A percentile compares a stretch with the other conserved stretches of the same genome.
phyloP scores from a whole-genome alignment of 2,113 vertebrate species.

The Hymenochirus boettgeri region DNA sequence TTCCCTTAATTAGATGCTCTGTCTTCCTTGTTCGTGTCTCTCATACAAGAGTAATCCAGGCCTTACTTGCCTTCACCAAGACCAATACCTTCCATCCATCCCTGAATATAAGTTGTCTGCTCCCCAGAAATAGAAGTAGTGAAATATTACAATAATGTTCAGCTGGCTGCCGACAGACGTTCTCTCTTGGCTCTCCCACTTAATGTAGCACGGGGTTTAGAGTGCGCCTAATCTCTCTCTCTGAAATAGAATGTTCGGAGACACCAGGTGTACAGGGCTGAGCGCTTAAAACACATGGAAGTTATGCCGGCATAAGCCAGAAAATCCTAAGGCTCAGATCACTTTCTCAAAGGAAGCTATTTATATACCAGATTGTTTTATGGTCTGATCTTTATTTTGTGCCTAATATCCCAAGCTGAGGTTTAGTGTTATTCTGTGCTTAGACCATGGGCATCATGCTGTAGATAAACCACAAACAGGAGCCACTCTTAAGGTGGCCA shows the following conservation, averaged over 20 bases:
- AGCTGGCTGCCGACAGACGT: background rate
- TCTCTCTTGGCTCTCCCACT: background rate
- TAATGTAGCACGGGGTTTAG: background rate
- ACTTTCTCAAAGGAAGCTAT: slow-evolving; percentile 28
- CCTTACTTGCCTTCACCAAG: slow-evolving; percentile 8
- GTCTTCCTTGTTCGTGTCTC: background rate
- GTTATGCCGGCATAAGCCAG: slow-evolving; percentile 18
- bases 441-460: too few relatives aligned
- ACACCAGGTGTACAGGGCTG: slow-evolving; percentile 23
- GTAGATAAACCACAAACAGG: too few relatives aligned
- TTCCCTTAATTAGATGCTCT: background rate
- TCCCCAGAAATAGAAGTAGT: slow-evolving; percentile 14
- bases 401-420: too few relatives aligned
- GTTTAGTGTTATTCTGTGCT: too few relatives aligned
- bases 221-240: slow-evolving; percentile 4
- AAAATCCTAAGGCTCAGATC: slow-evolving; percentile 12
- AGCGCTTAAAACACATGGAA: slow-evolving; percentile 11
- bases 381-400: background rate
- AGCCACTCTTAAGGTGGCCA: too few relatives aligned
- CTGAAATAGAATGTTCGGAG: slow-evolving; percentile 25
- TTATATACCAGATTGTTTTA: slow-evolving; percentile 30
- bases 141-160: background rate
- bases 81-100: background rate
- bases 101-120: background rate
- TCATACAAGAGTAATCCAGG: background rate